Evolutionary conservation across 2,113 vertebrate genomes (phyloP).

Genomic region (Colaptes auratus): DNA sequence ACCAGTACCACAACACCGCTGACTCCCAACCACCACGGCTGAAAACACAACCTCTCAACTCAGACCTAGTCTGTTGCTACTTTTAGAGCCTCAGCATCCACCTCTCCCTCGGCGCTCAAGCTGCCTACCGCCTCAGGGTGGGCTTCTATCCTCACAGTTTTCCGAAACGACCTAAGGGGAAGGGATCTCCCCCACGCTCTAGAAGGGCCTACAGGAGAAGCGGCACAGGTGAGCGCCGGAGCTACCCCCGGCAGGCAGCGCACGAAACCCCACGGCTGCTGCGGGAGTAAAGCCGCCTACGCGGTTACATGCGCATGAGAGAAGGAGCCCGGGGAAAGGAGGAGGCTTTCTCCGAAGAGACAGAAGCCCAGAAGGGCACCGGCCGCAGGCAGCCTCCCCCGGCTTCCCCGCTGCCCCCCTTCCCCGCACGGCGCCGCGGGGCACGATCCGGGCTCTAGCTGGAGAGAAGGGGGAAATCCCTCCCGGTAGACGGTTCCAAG

Average conservation of each 20-base stretch:
- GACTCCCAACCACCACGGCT: not conserved
- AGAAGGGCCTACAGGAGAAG: not conserved
- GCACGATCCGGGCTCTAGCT: accelerated
- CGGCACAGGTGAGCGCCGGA: not conserved
- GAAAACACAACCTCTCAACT: not conserved
- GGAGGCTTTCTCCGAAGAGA: accelerated
- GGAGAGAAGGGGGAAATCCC: not conserved
- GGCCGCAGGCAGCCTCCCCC: not conserved
- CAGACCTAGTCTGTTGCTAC: accelerated
- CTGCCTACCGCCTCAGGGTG: accelerated
- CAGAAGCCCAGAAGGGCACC: not conserved
- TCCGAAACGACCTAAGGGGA: not conserved
- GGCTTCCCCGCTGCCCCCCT: not conserved
- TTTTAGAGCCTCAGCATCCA: not conserved
- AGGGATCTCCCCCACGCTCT: not conserved
- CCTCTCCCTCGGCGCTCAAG: not conserved
- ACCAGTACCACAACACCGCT: not conserved
- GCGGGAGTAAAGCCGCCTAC: not conserved
- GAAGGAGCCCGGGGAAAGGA: not conserved
- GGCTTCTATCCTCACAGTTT: accelerated
- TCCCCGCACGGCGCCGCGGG: not conserved
- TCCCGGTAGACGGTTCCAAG: not conserved
- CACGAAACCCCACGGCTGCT: accelerated
- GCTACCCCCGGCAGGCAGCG: not conserved
- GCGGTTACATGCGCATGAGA: accelerated